Base-by-base conservation (phyloP, 2,113 vertebrate species). In the Labeo catla region DNA sequence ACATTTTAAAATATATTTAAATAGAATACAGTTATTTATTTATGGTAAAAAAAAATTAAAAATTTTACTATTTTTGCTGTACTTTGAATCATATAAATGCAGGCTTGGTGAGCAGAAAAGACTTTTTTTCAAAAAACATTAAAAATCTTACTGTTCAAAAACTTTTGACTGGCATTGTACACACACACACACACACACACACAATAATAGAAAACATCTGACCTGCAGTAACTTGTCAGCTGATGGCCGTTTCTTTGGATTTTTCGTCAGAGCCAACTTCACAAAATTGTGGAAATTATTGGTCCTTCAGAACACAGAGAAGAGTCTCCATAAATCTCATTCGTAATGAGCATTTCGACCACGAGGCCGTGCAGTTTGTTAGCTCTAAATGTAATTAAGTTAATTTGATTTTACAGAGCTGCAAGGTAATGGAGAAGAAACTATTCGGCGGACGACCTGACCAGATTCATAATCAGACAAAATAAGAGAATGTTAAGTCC, bases 201-300 rank as follows among this genome's bases (percentile, higher is more conserved):
- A 6, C 5, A 66, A 4, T 2, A 47, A 73, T 28, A 34, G 8
- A 45, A 49, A 68, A 49, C 10, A 4, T 86, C 84, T 87, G 94
- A 96, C 96, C 96, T 96, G 96, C 57, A 97, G 86, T 85, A 97
- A 89, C 86, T 96, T 97, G 89, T 97, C 96, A 88, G 96, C 96
- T 78, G 93, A 95, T 49, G 95, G 96, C 84, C 96, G 94, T 91
- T 97, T 97, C 89, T 97, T 97, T 16, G 96, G 96, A 90, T 96
- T 97, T 94, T 97, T 97, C 73, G 96, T 97, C 91, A 97, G 94
- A 63, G 96, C 95, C 94, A 96, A 95, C 94, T 97, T 97, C 91
- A 96, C 94, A 92, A 97, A 97, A 91, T 96, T 95, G 94, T 97
- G 96, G 77, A 97, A 97, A 91, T 94, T 96, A 91, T 94, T 96